phyloP scores from a whole-genome alignment of 2,797 vertebrate genomes.

The Scolopax bukidnonensis region DNA sequence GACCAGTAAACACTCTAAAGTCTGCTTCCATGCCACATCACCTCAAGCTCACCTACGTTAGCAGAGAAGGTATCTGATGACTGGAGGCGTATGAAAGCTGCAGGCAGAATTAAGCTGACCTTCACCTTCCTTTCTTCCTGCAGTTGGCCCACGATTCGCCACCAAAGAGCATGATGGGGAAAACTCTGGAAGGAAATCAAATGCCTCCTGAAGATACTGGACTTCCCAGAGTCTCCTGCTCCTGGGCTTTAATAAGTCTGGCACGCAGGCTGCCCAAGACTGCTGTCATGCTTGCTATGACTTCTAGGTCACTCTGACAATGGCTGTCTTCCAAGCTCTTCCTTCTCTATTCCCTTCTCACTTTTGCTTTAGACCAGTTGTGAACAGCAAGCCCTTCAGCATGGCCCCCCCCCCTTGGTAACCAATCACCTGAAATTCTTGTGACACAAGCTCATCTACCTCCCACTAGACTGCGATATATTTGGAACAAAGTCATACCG shows the following conservation, averaged over 20 bases:
- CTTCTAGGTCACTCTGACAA: neutral
- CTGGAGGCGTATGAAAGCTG: neutral
- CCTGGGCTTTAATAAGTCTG: neutral
- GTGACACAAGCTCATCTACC: neutral
- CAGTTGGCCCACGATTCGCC: fast-evolving
- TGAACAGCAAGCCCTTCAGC: neutral
- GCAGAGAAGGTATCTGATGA: neutral
- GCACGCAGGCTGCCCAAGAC: neutral
- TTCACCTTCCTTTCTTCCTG: neutral
- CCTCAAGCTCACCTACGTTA: neutral
- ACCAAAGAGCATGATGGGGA: neutral
- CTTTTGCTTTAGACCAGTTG: neutral
- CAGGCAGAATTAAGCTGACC: neutral
- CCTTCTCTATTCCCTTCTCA: neutral
- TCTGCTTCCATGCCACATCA: neutral
- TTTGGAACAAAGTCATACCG: neutral
- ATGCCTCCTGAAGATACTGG: neutral
- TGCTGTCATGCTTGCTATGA: neutral
- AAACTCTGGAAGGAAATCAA: neutral
- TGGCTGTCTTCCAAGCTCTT: neutral
- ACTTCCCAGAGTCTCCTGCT: neutral
- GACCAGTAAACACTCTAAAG: neutral
- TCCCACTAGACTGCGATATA: neutral
- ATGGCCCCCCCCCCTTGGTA: neutral
- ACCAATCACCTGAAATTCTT: neutral